A percentile compares a stretch with the other conserved stretches of the same genome.
Evolutionary conservation across 1,140 invertebrate genomes (phyloP).

Genomic region (Anoplolepis gracilipes): DNA sequence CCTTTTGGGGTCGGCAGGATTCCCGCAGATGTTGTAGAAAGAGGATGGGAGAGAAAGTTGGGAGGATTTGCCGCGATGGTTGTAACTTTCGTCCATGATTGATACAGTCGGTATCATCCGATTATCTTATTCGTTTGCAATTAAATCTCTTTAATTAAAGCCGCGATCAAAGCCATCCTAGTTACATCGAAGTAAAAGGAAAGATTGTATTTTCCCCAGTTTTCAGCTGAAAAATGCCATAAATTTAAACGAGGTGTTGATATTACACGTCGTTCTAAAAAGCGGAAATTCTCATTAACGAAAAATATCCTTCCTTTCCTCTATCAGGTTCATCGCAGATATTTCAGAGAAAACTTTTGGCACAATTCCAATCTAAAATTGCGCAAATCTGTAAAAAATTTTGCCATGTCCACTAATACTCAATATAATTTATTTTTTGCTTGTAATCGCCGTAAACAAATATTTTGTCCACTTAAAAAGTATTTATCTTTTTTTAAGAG

Average conservation of each 20-base stretch:
- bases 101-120: slow-evolving; percentile 27
- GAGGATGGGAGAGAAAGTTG: not conserved
- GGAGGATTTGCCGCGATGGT: slow-evolving; percentile 18
- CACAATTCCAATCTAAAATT: not conserved
- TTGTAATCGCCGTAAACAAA: not conserved
- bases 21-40: slow-evolving; percentile 24
- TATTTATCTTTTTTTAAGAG: not conserved
- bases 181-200: not conserved
- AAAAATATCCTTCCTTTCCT: slow-evolving; percentile 6
- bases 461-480: not conserved
- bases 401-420: not conserved
- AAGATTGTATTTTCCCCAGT: not conserved
- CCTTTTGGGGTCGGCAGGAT: slow-evolving; percentile 35
- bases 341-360: slow-evolving; percentile 3
- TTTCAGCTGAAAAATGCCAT: not conserved
- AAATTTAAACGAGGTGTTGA: not conserved
- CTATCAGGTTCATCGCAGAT: not conserved
- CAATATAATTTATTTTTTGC: not conserved
- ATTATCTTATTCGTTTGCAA: slow-evolving; percentile 16
- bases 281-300: not conserved
- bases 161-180: not conserved
- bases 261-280: not conserved
- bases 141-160: slow-evolving; percentile 21
- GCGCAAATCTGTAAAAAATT: not conserved
- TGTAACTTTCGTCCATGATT: slow-evolving; percentile 44